Evolutionary conservation across 2,113 vertebrate species (phyloP).

Genomic region (Telmatochromis sp.): DNA sequence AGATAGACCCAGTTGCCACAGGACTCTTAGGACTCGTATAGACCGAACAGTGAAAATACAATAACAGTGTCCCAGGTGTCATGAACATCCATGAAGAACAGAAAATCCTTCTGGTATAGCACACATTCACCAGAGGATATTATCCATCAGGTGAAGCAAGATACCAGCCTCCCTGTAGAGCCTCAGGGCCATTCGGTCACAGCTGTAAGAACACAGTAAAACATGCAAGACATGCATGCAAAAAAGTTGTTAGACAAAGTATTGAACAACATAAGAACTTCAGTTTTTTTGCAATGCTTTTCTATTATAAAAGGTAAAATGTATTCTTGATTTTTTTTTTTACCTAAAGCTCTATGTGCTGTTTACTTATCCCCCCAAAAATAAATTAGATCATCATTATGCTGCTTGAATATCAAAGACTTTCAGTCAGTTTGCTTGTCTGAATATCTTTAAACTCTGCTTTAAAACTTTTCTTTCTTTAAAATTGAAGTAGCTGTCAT

Average conservation of each 20-base stretch:
- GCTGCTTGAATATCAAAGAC: neutral
- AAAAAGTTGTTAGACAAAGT: neutral
- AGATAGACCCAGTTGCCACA: neutral
- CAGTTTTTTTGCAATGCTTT: neutral
- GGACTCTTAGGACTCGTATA: neutral
- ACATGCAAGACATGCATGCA: neutral
- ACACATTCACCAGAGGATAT: neutral
- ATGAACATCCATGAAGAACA: neutral
- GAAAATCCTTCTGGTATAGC: neutral
- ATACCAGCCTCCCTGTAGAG: neutral
- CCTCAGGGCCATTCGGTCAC: neutral
- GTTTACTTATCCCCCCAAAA: neutral
- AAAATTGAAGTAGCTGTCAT: neutral
- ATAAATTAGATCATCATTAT: neutral
- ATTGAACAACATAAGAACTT: neutral
- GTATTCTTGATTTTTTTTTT: neutral
- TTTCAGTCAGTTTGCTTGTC: neutral
- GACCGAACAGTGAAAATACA: neutral
- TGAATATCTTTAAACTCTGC: neutral
- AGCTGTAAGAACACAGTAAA: neutral
- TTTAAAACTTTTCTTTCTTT: neutral
- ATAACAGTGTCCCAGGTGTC: neutral
- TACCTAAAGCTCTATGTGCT: neutral
- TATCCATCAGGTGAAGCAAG: slow-evolving; percentile 16
- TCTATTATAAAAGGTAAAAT: neutral